These are phyloP conservation scores for Anoplophora glabripennis DNA, from an alignment of 1,140 invertebrate species.

Conservation along the genomic window DNA sequence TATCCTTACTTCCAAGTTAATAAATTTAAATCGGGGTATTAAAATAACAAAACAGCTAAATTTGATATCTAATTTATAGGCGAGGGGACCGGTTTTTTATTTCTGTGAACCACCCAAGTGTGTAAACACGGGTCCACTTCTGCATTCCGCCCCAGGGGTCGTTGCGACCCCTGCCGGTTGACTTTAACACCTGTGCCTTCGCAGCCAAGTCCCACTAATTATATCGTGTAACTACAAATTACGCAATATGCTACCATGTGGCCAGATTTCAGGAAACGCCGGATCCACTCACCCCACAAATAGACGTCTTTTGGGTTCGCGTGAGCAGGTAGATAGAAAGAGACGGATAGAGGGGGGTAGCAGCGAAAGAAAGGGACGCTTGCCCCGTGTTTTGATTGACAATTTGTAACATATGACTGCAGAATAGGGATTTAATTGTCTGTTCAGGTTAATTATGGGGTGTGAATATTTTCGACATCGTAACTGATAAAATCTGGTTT, in stretches of 20 bases:
- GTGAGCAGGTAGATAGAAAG: neutral
- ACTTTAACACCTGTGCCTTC: constrained; percentile 35
- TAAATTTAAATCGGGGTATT: no score
- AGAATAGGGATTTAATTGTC: constrained; percentile 26
- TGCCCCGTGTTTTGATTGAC: constrained; percentile 2
- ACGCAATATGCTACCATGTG: constrained; percentile 39
- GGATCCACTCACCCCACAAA: constrained; percentile 4
- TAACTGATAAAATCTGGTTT: neutral
- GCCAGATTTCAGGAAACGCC: constrained; percentile 13
- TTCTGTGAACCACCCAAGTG: constrained; percentile 9
- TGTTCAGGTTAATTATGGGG: constrained; percentile 34
- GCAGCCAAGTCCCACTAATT: constrained; percentile 23
- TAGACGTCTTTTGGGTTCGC: neutral
- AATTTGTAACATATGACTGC: constrained; percentile 30
- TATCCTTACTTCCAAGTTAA: no score
- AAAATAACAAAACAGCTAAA: neutral
- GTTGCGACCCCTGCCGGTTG: constrained; percentile 9
- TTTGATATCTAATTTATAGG: neutral
- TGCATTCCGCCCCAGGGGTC: neutral
- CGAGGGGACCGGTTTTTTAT: neutral
- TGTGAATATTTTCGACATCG: constrained; percentile 25
- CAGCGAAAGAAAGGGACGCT: neutral
- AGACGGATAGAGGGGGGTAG: neutral
- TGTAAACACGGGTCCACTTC: constrained; percentile 2
- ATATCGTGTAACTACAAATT: constrained; percentile 38